Evolutionary conservation across 2,797 vertebrate genomes (phyloP), one percentile per base, ranked within the genome.

Genomic region (Sebastes steindachneri): DNA sequence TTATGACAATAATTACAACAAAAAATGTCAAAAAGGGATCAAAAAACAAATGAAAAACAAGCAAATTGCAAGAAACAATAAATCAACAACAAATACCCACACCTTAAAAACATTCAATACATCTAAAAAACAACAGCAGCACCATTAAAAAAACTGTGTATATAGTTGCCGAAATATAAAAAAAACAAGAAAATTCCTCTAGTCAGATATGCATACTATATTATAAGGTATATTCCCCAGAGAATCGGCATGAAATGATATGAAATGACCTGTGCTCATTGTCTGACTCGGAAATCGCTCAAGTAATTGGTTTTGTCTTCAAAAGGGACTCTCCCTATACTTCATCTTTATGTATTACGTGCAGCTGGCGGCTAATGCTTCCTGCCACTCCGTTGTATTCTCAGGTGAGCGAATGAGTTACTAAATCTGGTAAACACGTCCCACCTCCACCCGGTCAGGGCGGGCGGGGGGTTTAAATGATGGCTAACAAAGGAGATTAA

Each of bases 401-500:
- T 85, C 88, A 80, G 78, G 85, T 84, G 91, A 86, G 83, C 15
- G 11, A 77, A 80, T 75, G 77, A 89, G 86, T 86, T 87, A 86
- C 91, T 90, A 91, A 86, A 68, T 77, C 74, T 71, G 68, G 82
- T 88, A 87, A 91, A 92, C 82, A 85, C 71, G 59, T 75, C 71
- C 79, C 77, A 68, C 79, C 81, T 89, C 73, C 55, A 55, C 51
- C 25, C 7, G 8, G 15, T 29, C 17, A 35, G 28, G 35, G 23
- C 4, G 62, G 14, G 21, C 31, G 31, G 37, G 9, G 62, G 45
- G 21, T 48, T 31, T 83, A 91, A 92, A 86, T 81, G 79, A 89
- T 80, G 78, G 88, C 89, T 90, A 91, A 89, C 80, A 92, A 86
- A 84, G 69, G 63, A 90, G 88, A 92, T 91, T 91, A 92, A 92